phyloP scores from a whole-genome alignment of 2,888 invertebrate genomes.

The Argyra leucocephala region DNA sequence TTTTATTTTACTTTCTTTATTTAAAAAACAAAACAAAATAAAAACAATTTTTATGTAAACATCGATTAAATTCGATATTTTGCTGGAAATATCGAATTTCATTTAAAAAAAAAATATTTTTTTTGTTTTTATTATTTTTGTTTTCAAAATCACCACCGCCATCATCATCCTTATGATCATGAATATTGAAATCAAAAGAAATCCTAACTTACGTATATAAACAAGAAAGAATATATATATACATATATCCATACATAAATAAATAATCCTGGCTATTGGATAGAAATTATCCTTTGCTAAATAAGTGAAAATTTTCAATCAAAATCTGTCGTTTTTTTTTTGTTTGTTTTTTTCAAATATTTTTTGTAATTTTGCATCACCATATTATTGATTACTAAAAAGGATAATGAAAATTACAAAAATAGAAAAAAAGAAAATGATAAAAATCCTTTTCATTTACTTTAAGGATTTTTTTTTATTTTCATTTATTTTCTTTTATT shows the following conservation, averaged over 20 bases:
- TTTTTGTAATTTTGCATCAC: not conserved
- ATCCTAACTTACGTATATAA: no score
- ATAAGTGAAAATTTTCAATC: not conserved
- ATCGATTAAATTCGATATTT: conserved; percentile 6
- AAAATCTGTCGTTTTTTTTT: not conserved
- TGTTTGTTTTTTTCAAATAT: not conserved
- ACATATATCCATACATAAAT: not conserved
- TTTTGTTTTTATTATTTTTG: not conserved
- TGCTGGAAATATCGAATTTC: not conserved
- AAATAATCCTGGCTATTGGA: not conserved
- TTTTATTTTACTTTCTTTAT: not conserved
- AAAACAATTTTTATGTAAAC: conserved; percentile 1
- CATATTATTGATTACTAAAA: conserved; percentile 2
- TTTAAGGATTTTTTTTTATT: not conserved
- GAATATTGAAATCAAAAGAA: not conserved
- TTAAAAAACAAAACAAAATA: not conserved
- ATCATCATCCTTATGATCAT: not conserved
- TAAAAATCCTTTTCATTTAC: not conserved
- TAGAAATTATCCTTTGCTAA: not conserved
- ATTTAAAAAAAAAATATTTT: not conserved
- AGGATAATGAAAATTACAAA: conserved; percentile 6
- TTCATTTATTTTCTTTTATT: not conserved
- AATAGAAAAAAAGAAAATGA: no score
- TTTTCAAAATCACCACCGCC: not conserved
- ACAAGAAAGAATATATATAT: no score